Conservation (phyloP, 2,888 invertebrate genomes). For the Chalcosyrphus nemorum region DNA sequence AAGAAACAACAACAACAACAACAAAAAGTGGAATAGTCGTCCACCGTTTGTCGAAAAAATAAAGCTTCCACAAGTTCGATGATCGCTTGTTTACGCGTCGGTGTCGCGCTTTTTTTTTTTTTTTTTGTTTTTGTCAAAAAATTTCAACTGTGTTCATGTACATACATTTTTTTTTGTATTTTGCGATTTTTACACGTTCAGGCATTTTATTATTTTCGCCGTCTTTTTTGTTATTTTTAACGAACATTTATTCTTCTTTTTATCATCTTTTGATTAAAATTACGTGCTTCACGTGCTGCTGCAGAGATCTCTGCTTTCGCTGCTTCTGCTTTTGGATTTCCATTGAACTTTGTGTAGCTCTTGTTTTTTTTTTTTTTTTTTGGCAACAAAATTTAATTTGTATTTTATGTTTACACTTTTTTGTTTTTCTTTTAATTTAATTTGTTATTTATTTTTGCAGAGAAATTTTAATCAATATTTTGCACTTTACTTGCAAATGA, state of each 20-base stretch:
- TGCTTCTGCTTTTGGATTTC: not conserved
- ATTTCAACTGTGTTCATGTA: constrained; percentile 52
- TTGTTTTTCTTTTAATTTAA: not conserved
- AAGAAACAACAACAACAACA: constrained; percentile 30
- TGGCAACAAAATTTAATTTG: not conserved
- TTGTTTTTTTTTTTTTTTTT: constrained; percentile 23
- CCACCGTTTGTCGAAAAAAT: constrained; percentile 32
- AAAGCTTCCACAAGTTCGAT: constrained; percentile 67
- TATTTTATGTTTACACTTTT: not conserved
- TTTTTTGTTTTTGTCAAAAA: constrained; percentile 38
- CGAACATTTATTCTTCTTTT: constrained; percentile 23
- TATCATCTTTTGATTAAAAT: constrained; percentile 57
- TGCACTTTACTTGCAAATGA: not conserved
- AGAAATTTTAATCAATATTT: not conserved
- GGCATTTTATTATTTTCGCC: constrained; percentile 16
- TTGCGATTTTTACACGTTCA: constrained; percentile 36
- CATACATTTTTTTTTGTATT: constrained; percentile 18
- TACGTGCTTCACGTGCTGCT: constrained; percentile 64
- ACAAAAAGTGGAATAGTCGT: constrained; percentile 34
- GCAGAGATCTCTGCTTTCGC: constrained; percentile 7
- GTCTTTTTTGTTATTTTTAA: constrained; percentile 10
- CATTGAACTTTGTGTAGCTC: constrained; percentile 41
- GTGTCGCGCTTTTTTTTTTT: constrained; percentile 20
- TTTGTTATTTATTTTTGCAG: not conserved
- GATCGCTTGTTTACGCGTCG: constrained; percentile 71